Conservation (phyloP, 2,888 invertebrate genomes). For the Amphipyra tragopoginis region DNA sequence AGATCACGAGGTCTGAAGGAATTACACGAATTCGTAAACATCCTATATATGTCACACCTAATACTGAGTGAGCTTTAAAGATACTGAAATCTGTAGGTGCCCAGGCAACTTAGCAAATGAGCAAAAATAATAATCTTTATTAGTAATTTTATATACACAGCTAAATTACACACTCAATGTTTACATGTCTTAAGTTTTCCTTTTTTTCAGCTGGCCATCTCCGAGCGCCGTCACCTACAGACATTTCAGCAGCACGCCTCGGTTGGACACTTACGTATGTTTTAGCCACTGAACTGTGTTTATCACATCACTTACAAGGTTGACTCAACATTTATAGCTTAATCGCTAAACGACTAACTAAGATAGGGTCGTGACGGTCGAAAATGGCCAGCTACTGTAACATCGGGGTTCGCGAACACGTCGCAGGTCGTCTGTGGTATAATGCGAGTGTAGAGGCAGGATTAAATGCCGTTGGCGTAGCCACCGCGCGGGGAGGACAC, state of each 20-base stretch:
- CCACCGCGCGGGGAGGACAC: constrained; percentile 64
- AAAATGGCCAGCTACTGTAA: constrained; percentile 73
- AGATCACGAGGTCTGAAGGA: no score
- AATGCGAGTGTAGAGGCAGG: constrained; percentile 31
- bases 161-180: constrained; percentile 67
- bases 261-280: constrained; percentile 30
- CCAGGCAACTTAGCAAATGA: constrained; percentile 23
- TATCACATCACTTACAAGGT: constrained; percentile 23
- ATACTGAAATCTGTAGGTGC: constrained; percentile 19
- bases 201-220: constrained; percentile 72
- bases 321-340: constrained; percentile 56
- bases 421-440: constrained; percentile 44
- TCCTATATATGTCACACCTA: constrained; percentile 17
- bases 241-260: constrained; percentile 16
- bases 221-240: constrained; percentile 51
- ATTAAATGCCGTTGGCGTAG: constrained; percentile 68
- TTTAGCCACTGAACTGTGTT: constrained; percentile 24
- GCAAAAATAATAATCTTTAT: constrained; percentile 58
- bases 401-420: constrained; percentile 51
- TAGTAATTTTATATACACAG: constrained; percentile 78
- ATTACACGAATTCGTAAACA: no score
- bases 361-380: constrained; percentile 47
- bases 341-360: constrained; percentile 44
- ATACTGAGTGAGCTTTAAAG: constrained; percentile 17
- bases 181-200: constrained; percentile 58